Conservation (phyloP, 2,797 vertebrate genomes). For the Anniella stebbinsi region DNA sequence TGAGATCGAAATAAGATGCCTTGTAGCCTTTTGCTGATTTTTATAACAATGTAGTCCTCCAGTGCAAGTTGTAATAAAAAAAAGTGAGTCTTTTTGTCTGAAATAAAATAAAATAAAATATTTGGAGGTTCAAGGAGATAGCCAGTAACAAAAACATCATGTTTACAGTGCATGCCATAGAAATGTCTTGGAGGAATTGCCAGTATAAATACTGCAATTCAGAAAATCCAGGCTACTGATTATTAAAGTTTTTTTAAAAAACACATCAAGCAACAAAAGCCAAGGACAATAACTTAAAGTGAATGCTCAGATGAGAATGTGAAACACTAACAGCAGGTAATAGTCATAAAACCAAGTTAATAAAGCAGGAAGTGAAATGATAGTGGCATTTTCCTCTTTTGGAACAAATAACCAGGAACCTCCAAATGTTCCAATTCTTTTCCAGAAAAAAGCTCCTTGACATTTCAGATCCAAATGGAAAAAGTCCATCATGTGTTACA, state of each 20-base stretch:
- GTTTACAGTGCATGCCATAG: not conserved
- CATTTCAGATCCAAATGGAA: slow-evolving; percentile 32
- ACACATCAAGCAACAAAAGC: not conserved
- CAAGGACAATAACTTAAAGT: not conserved
- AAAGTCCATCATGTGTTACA: slow-evolving; percentile 18
- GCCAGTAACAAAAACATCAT: slow-evolving; percentile 6
- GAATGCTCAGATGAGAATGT: slow-evolving; percentile 7
- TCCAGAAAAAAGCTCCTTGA: slow-evolving; percentile 27
- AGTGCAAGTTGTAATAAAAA: slow-evolving; percentile 33
- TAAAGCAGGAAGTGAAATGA: slow-evolving; percentile 20
- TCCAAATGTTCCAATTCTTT: not conserved
- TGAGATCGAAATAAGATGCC: slow-evolving; percentile 41
- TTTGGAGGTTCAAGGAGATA: slow-evolving; percentile 14
- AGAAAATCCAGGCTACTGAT: slow-evolving; percentile 17
- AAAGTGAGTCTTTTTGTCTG: not conserved
- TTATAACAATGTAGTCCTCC: slow-evolving; percentile 20
- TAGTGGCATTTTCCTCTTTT: slow-evolving; percentile 13
- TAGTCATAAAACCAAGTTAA: slow-evolving; percentile 18
- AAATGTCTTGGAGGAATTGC: slow-evolving; percentile 20
- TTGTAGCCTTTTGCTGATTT: slow-evolving; percentile 9
- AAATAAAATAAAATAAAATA: not conserved
- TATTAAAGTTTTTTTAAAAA: not conserved
- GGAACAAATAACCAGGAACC: not conserved
- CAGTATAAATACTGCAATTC: slow-evolving; percentile 19
- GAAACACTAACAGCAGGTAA: slow-evolving; percentile 15